These are phyloP conservation scores for Bellardia bayeri DNA, from an alignment of 2,888 invertebrate genomes.

Conservation along the genomic window DNA sequence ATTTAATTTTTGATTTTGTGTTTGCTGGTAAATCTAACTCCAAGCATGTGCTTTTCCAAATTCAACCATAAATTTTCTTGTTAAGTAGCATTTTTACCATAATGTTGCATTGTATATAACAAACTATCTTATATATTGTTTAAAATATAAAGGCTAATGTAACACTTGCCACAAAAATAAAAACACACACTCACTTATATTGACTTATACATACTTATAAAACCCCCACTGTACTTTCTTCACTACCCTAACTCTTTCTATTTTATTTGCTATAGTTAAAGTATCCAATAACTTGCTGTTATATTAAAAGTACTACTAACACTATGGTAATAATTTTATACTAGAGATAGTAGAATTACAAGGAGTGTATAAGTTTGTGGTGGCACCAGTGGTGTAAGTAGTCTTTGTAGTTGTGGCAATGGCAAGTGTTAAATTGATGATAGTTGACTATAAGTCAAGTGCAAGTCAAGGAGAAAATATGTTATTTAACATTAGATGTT, in stretches of 20 bases:
- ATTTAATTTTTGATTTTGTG: background rate
- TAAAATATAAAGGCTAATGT: conserved; percentile 57
- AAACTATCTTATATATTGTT: conserved; percentile 15
- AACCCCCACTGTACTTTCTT: background rate
- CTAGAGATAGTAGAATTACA: background rate
- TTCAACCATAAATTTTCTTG: conserved; percentile 65
- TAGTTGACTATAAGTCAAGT: conserved; percentile 77
- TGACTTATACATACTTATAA: background rate
- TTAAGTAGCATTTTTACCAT: conserved; percentile 52
- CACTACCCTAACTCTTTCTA: conserved; percentile 17
- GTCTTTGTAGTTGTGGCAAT: conserved; percentile 17
- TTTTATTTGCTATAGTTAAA: conserved; percentile 32
- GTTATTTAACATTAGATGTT: conserved; percentile 59
- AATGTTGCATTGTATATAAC: conserved; percentile 32
- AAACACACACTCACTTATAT: background rate
- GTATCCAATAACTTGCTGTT: conserved; percentile 63
- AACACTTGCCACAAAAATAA: conserved; percentile 39
- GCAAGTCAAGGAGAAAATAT: conserved; percentile 73
- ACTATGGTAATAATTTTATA: conserved; percentile 14
- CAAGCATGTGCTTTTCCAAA: background rate
- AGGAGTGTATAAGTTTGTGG: background rate
- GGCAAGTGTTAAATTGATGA: conserved; percentile 76
- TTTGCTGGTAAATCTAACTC: background rate
- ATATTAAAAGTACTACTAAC: conserved; percentile 29
- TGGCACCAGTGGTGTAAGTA: conserved; percentile 8